Evolutionary conservation across 2,888 invertebrate genomes (phyloP).

Genomic region (Ormyrus nitidulus): DNA sequence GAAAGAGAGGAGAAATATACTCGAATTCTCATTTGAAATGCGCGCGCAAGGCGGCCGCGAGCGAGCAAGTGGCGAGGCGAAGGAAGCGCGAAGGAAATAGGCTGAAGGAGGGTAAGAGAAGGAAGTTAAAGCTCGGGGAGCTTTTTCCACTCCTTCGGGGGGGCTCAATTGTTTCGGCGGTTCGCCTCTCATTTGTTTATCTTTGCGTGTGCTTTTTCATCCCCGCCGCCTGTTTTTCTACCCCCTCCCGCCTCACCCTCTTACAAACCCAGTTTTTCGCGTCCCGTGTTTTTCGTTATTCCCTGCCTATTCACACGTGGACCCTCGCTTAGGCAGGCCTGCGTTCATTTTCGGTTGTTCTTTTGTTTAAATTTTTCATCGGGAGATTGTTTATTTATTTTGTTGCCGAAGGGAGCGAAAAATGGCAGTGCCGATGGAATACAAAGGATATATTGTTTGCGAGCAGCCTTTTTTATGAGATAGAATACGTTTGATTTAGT

Average conservation of each 20-base stretch:
- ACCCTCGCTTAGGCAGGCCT: not conserved
- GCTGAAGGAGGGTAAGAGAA: not conserved
- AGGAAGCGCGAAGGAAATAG: conserved; percentile 17
- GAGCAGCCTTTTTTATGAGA: not conserved
- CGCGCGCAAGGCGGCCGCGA: not conserved
- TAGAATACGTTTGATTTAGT: conserved; percentile 25
- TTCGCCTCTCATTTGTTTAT: conserved; percentile 7
- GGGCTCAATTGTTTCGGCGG: not conserved
- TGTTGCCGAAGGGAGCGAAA: not conserved
- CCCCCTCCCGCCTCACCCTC: not conserved
- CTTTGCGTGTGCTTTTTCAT: not conserved
- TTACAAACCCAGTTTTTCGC: conserved; percentile 4
- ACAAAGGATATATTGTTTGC: conserved; percentile 10
- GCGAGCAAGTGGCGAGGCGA: not conserved
- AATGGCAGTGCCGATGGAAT: conserved; percentile 14
- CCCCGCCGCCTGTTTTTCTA: not conserved
- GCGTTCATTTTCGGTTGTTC: not conserved
- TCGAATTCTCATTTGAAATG: conserved; percentile 24
- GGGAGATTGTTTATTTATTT: conserved; percentile 39
- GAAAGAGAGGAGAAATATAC: not conserved
- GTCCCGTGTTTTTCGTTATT: conserved; percentile 24
- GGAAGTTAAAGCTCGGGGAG: not conserved
- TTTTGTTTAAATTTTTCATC: conserved; percentile 30
- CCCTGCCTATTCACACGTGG: not conserved
- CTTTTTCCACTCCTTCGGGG: not conserved